Base-by-base conservation (phyloP, 2,888 invertebrate genomes). In the Lasiommata megera region DNA sequence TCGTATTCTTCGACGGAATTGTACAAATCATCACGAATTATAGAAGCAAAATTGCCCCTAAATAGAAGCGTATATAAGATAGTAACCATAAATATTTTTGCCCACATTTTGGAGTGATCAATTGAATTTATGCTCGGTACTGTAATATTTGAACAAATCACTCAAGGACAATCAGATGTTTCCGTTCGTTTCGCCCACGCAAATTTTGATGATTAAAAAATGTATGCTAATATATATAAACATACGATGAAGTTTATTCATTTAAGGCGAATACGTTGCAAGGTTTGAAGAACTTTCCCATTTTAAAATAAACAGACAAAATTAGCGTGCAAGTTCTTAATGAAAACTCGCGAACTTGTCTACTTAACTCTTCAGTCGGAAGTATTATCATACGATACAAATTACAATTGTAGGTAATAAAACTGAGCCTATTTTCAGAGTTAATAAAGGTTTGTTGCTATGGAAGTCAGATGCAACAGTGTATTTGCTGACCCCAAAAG, bases 1-100 rank as follows among this genome's bases (percentile, higher is more conserved):
- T 67, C 70, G 9, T 65, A 66, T 53, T 70, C 68, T 38, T 69
- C 60, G 37, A 62, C 34, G 53, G 73, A 12, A 55, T 57, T 52
- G 31, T 59, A 44, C 12, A 38, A 55, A 2, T 16, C 29, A 48
- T 63, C 54, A 44, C 51, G 62, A 41, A 67, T 61, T 34, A 67
- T 18, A n/a, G 60, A 40, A 6, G 62, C 31, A 1, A 47, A 18
- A 1, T 28, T 18, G 34, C 36, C 16, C 37, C 28, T 38, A 0
- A 55, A 23, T 16, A 64, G n/a, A 34, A 62, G 40, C 2, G 57
- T 11, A 1, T 40, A 36, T 28, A 57, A 34, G 6, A 57, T 37
- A 36, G 36, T n/a, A 11, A 54, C 9, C 44, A 60, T 37, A 28
- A 17, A 54, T 17, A 59, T 23, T 59, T 56, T 63, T 14, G 37